Conservation (phyloP, 2,888 invertebrate genomes). For the Arenicola marina region DNA sequence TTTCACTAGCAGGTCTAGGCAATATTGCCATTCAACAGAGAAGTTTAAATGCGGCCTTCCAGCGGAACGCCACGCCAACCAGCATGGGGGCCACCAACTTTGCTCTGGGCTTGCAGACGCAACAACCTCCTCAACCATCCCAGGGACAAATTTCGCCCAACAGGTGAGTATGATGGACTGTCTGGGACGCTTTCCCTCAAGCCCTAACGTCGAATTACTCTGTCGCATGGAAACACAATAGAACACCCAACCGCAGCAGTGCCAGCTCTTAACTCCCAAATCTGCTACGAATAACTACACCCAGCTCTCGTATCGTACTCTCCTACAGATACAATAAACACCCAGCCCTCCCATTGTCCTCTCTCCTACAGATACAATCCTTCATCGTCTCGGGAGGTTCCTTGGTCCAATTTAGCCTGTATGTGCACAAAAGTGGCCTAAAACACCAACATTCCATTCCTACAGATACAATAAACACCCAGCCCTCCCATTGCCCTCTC, state of each 20-base stretch:
- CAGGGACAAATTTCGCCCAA: constrained; percentile 53
- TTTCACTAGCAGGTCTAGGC: background rate
- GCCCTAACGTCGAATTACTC: background rate
- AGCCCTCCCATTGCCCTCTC: no score
- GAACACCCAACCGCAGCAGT: background rate
- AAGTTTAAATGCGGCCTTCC: background rate
- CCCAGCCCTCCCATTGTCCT: no score
- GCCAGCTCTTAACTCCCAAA: no score
- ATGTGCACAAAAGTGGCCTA: no score
- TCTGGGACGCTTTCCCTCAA: background rate
- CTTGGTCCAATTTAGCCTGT: no score
- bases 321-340: no score
- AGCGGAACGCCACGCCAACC: constrained; percentile 39
- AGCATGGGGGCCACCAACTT: constrained; percentile 52
- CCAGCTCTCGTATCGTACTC: no score
- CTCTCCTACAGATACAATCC: no score
- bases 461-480: no score
- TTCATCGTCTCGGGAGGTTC: no score
- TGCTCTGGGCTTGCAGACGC: constrained; percentile 43
- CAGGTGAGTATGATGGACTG: constrained; percentile 36
- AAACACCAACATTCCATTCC: no score
- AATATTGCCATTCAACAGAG: background rate
- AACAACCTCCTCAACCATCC: constrained; percentile 10
- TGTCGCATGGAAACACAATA: background rate
- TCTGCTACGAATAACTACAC: no score